Percentiles rank a stretch among this genome's conserved stretches.
These are phyloP conservation scores for Romanogobio albipinnatus DNA, from an alignment of 2,113 vertebrate species.

Conservation along the genomic window DNA sequence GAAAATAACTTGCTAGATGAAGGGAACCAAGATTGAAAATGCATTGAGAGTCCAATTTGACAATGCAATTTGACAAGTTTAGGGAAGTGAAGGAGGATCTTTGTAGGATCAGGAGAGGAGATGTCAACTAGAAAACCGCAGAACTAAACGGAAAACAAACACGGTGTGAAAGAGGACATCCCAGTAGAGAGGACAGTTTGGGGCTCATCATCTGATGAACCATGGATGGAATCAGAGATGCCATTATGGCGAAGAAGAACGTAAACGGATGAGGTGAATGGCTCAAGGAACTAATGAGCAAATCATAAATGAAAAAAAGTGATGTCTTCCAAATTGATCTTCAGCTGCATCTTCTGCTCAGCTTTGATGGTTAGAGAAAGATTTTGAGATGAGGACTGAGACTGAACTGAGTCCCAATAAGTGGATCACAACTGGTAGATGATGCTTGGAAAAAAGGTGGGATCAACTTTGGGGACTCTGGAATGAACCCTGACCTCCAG, in stretches of 20 bases:
- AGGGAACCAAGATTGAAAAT: constrained; percentile 55
- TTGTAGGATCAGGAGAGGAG: constrained; percentile 45
- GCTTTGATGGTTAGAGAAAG: constrained; percentile 61
- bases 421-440: constrained; percentile 66
- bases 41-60: constrained; percentile 62
- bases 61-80: constrained; percentile 56
- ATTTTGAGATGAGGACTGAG: constrained; percentile 66
- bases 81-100: constrained; percentile 52
- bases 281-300: constrained; percentile 63
- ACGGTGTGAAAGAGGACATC: constrained; percentile 9
- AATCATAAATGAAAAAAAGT: constrained; percentile 70
- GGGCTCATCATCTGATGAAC: constrained; percentile 37
- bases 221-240: constrained; percentile 35
- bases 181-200: neutral
- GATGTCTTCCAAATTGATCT: constrained; percentile 74
- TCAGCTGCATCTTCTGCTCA: constrained; percentile 72
- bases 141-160: constrained; percentile 19
- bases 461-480: constrained; percentile 65
- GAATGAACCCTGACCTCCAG: constrained; percentile 62
- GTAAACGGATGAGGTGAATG: constrained; percentile 41
- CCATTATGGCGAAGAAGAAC: constrained; percentile 45
- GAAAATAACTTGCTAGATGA: constrained; percentile 60
- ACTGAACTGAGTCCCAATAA: constrained; percentile 66
- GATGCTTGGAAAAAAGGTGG: constrained; percentile 56
- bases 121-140: constrained; percentile 54